phyloP scores from a whole-genome alignment of 2,113 vertebrate genomes.

The Suncus etruscus region DNA sequence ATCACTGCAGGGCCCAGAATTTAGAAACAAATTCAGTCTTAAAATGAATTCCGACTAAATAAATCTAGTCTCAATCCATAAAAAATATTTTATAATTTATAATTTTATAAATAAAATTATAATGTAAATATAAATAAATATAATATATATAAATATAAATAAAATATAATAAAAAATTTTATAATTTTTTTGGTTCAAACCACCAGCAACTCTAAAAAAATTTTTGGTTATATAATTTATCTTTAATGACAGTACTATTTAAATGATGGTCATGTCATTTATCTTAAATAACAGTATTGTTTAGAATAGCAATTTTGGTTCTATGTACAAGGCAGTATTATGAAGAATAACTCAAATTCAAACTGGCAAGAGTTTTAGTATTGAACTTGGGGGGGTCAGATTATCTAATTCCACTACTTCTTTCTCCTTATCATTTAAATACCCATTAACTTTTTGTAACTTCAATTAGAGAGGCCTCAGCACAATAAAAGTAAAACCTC shows the following conservation, averaged over 20 bases:
- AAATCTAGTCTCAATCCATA: not conserved
- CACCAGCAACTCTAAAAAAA: too few species aligned
- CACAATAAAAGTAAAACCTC: constrained; percentile 43
- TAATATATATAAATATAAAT: too few species aligned
- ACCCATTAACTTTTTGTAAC: constrained; percentile 35
- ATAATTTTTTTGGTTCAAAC: too few species aligned
- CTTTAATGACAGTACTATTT: constrained; percentile 8
- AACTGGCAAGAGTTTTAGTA: constrained; percentile 42
- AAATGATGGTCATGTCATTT: not conserved
- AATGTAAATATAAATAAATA: too few species aligned
- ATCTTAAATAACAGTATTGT: not conserved
- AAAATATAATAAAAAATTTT: not conserved
- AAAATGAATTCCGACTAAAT: too few species aligned
- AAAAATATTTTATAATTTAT: too few species aligned
- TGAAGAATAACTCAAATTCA: constrained; percentile 54
- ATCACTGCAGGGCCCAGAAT: too few species aligned
- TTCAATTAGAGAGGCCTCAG: constrained; percentile 15
- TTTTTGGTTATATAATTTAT: too few species aligned
- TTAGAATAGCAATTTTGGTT: constrained; percentile 56
- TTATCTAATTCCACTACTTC: constrained; percentile 8
- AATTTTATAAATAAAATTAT: too few species aligned
- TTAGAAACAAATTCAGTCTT: too few species aligned
- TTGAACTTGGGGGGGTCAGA: not conserved
- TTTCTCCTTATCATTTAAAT: constrained; percentile 29
- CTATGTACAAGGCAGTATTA: constrained; percentile 28